Conservation (phyloP, 2,888 invertebrate species). For the Thera britannica region DNA sequence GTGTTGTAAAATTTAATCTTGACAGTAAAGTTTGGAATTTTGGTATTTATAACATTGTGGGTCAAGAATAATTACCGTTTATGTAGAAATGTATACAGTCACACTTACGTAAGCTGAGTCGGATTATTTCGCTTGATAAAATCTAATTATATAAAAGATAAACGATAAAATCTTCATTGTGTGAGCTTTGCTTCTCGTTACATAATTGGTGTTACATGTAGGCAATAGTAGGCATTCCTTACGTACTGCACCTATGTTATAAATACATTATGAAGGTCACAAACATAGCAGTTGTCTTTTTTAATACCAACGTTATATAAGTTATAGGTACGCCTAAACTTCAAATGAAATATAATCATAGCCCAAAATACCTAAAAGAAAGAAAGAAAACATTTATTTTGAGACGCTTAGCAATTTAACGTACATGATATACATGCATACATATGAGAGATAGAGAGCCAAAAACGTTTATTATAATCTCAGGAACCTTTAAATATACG, state of each 20-base stretch:
- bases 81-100: neutral
- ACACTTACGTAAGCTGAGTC: slow-evolving; percentile 27
- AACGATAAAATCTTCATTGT: slow-evolving; percentile 32
- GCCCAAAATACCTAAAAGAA: too few species aligned
- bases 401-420: too few species aligned
- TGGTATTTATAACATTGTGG: neutral
- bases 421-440: too few species aligned
- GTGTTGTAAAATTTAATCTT: too few species aligned
- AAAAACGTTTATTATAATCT: too few species aligned
- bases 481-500: too few species aligned
- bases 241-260: slow-evolving; percentile 9
- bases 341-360: neutral
- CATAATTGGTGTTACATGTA: slow-evolving; percentile 20
- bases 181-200: slow-evolving; percentile 19
- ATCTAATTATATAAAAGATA: too few species aligned
- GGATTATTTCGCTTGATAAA: slow-evolving; percentile 23
- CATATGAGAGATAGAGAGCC: too few species aligned
- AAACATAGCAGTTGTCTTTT: neutral
- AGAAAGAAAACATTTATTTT: too few species aligned
- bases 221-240: slow-evolving; percentile 12
- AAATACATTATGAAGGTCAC: slow-evolving; percentile 7
- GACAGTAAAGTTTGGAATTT: too few species aligned
- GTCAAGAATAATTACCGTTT: neutral
- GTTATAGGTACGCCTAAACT: neutral
- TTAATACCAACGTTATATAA: neutral